Percentiles rank a stretch among this genome's conserved stretches.
These are phyloP conservation scores for Lomographa bimaculata DNA, from an alignment of 2,888 invertebrate genomes.

Conservation along the genomic window DNA sequence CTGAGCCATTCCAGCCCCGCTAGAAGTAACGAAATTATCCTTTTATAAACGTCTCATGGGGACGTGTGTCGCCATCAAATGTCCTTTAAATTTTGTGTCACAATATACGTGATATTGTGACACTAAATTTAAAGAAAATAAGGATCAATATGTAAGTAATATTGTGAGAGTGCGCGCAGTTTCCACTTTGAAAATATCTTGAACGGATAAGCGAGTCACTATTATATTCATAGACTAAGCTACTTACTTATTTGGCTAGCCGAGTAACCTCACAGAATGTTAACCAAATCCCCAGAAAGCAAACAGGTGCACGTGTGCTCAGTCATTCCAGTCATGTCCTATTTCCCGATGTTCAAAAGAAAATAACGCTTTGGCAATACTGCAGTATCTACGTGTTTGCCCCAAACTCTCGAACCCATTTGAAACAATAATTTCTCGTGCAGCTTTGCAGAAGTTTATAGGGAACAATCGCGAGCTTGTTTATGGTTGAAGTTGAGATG, in stretches of 20 bases:
- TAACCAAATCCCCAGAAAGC: constrained; percentile 8
- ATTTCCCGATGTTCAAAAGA: constrained; percentile 13
- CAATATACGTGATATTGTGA: no score
- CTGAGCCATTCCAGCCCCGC: no score
- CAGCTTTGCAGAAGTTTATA: constrained; percentile 31
- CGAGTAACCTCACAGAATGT: neutral
- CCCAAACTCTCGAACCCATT: constrained; percentile 32
- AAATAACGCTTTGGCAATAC: constrained; percentile 5
- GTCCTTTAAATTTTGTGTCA: no score
- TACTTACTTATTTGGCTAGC: neutral
- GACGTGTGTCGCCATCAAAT: no score
- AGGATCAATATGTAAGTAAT: no score
- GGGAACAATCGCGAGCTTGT: constrained; percentile 43
- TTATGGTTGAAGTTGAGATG: constrained; percentile 61
- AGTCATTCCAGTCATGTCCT: constrained; percentile 7
- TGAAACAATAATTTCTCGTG: constrained; percentile 49
- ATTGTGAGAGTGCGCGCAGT: no score
- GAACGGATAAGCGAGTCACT: no score
- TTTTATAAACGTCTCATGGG: no score
- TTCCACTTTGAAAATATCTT: no score
- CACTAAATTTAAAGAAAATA: no score
- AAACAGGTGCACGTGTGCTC: constrained; percentile 7
- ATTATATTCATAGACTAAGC: no score
- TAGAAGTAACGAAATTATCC: no score
- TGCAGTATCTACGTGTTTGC: constrained; percentile 25